A percentile compares a stretch with the other conserved stretches of the same genome.
Evolutionary conservation across 2,113 vertebrate genomes (phyloP).

Genomic region (Orycteropus afer): DNA sequence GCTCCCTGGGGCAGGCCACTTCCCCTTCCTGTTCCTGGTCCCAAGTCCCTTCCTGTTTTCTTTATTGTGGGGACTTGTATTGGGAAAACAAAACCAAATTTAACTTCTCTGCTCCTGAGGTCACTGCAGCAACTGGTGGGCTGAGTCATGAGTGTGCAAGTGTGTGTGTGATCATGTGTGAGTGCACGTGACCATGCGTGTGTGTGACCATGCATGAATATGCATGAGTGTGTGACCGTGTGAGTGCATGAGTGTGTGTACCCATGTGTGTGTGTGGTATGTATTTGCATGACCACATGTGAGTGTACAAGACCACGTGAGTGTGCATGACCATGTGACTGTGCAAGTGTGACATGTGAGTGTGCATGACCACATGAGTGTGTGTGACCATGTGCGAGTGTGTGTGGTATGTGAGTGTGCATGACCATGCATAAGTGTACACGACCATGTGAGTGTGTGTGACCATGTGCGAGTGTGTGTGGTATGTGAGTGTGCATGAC

Average conservation of each 20-base stretch:
- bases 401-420: no score
- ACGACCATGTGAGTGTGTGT: no score
- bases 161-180: not conserved
- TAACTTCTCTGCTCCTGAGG: not conserved
- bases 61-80: slow-evolving; percentile 18
- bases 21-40: slow-evolving; percentile 65
- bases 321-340: no score
- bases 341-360: no score
- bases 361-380: not conserved
- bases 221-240: not conserved
- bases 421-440: no score
- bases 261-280: no score
- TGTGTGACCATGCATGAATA: not conserved
- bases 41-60: slow-evolving; percentile 71
- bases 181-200: not conserved
- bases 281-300: no score
- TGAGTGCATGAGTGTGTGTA: not conserved
- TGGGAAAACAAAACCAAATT: not conserved
- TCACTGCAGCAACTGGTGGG: fast-evolving
- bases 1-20: not conserved
- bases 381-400: no score
- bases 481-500: no score
- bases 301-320: not conserved
- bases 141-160: fast-evolving
- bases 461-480: no score